These are phyloP conservation scores for Drosophila cardini DNA, from an alignment of 1,140 invertebrate species.

Conservation along the genomic window DNA sequence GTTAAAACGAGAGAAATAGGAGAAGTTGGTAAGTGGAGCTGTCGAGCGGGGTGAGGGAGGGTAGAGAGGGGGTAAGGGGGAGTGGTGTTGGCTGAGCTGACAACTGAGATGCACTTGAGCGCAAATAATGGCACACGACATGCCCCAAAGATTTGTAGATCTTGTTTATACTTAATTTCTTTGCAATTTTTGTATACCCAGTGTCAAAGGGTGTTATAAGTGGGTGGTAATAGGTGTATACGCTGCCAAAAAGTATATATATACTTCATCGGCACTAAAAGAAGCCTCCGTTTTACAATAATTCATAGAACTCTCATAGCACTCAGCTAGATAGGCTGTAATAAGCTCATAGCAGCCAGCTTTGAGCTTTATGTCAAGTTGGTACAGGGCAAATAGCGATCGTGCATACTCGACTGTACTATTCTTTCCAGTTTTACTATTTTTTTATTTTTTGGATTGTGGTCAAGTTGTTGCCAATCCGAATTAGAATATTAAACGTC, in stretches of 20 bases:
- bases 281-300: too few species aligned
- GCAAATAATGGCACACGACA: constrained; percentile 72
- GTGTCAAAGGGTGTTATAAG: too few species aligned
- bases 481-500: constrained; percentile 61
- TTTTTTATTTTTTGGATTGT: not conserved
- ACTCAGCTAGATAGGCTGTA: too few species aligned
- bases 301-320: too few species aligned
- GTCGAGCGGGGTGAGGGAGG: not conserved
- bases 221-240: too few species aligned
- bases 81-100: constrained; percentile 33
- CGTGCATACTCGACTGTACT: too few species aligned
- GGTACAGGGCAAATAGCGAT: too few species aligned
- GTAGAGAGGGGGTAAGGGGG: not conserved
- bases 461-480: constrained; percentile 48
- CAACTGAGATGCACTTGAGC: constrained; percentile 69
- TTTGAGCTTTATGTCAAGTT: too few species aligned
- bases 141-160: constrained; percentile 12
- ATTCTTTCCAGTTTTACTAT: not conserved
- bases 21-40: not conserved
- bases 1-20: constrained; percentile 1
- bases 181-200: too few species aligned
- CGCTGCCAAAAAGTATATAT: too few species aligned
- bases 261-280: too few species aligned
- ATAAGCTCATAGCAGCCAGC: too few species aligned
- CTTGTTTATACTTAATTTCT: not conserved